Base-by-base conservation (phyloP, 2,888 invertebrate genomes). In the Endomychus coccineus region DNA sequence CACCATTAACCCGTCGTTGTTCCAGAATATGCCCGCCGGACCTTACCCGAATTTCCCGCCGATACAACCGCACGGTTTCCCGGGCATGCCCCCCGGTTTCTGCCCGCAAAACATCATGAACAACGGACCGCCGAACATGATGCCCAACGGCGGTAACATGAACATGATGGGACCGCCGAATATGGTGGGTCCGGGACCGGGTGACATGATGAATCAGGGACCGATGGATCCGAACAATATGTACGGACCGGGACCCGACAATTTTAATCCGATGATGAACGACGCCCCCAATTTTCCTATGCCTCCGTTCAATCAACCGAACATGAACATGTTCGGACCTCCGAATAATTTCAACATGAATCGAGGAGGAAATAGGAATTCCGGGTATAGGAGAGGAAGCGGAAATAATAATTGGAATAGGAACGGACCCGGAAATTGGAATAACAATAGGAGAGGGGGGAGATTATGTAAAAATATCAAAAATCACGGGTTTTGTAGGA, bases 401-500 rank as follows among this genome's bases (percentile, higher is more conserved):
- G 51, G 56, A 3, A 54, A 56, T 6, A 52, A 52, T 46, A 59
- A 71, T 51, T 68, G 71, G 16, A 73, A 73, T 10, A 70, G 71
- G 36, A 74, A 69, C 69, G 75, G 42, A 69, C 73, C 58, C 57
- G 31, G 31, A 9, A 25, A 34, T 15, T 19, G 72, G 71, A 73
- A 71, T 14, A 49, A 53, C 6, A 65, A 67, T 12, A 59, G 66
- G 40, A 68, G 71, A 22, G 62, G 70, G 9, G 43, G 71, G 60
- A 23, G 73, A 71, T 22, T 75, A 70, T 90, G 89, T 59, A 80
- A 83, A 59, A 83, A 85, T 60, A 83, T 83, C 55, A 80, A 82
- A 59, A 79, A 81, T 53, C 78, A 76, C 51, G 89, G 89, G 1
- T 83, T 78, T 42, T 91, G 91, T 67, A 71, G 85, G 32, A 78